Evolutionary conservation across 2,113 vertebrate genomes (phyloP).

Genomic region (Oceanites oceanicus): DNA sequence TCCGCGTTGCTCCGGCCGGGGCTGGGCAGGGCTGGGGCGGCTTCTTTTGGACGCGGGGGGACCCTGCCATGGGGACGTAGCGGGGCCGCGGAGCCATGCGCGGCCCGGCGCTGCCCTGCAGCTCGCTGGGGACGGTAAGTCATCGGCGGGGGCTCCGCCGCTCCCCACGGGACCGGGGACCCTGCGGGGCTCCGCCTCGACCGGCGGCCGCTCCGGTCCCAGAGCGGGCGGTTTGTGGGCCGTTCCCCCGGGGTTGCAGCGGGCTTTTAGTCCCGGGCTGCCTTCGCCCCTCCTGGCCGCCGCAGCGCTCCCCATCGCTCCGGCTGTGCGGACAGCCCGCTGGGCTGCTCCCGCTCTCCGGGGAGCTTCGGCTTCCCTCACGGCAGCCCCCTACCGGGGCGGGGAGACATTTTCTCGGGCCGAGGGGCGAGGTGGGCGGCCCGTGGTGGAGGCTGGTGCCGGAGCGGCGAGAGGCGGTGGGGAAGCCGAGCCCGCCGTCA

Average conservation of each 20-base stretch:
- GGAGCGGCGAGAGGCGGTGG: neutral
- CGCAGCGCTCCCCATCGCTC: neutral
- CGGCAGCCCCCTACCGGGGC: neutral
- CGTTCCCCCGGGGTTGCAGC: neutral
- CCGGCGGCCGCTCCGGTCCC: neutral
- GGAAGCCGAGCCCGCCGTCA: neutral
- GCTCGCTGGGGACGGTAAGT: slow-evolving; percentile 49
- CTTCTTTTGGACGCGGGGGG: neutral
- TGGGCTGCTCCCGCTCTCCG: neutral
- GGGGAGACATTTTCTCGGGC: neutral
- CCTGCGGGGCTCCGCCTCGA: neutral
- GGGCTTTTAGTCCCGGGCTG: neutral
- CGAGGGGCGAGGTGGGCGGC: neutral
- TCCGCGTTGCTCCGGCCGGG: neutral
- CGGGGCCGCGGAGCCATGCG: slow-evolving; percentile 27
- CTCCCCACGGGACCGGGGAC: neutral
- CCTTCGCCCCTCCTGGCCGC: neutral
- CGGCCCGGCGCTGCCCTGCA: slow-evolving; percentile 6
- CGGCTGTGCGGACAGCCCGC: neutral
- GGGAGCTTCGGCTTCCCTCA: neutral
- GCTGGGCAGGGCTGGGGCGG: neutral
- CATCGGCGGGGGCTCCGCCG: neutral
- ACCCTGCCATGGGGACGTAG: slow-evolving; percentile 23
- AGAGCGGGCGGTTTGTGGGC: neutral
- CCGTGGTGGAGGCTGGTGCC: neutral